Evolutionary conservation across 2,113 vertebrate genomes (phyloP).

Genomic region (Erinaceus europaeus): DNA sequence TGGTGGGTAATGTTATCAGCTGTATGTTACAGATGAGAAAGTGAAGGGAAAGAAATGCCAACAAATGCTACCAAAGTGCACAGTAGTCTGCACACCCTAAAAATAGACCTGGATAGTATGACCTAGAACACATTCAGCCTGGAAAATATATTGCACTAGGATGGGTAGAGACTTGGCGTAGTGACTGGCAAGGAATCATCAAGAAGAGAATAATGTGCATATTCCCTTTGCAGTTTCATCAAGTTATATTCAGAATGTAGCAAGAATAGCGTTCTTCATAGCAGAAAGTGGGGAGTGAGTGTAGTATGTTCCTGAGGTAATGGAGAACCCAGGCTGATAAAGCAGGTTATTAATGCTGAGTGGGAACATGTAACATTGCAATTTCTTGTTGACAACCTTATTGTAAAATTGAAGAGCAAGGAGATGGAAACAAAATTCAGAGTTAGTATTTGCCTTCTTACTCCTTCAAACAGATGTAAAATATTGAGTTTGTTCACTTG

Average conservation of each 20-base stretch:
- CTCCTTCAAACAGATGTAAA: not conserved
- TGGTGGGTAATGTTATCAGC: not conserved
- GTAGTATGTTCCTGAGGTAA: not conserved
- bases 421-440: not conserved
- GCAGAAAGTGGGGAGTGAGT: not conserved
- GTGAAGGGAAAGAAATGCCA: not conserved
- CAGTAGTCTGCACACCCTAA: not conserved
- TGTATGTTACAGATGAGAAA: not conserved
- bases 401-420: not conserved
- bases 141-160: not conserved
- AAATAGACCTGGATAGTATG: not conserved
- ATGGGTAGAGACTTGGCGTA: not conserved
- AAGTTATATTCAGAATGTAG: not conserved
- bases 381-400: not conserved
- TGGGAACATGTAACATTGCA: not conserved
- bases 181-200: not conserved
- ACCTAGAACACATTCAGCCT: not conserved
- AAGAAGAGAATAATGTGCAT: not conserved
- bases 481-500: not conserved
- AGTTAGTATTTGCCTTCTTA: not conserved
- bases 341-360: not conserved
- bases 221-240: not conserved
- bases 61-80: not conserved
- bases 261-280: not conserved
- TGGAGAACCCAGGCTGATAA: not conserved